Conservation (phyloP, 2,797 vertebrate species). For the Passerculus sandwichensis region DNA sequence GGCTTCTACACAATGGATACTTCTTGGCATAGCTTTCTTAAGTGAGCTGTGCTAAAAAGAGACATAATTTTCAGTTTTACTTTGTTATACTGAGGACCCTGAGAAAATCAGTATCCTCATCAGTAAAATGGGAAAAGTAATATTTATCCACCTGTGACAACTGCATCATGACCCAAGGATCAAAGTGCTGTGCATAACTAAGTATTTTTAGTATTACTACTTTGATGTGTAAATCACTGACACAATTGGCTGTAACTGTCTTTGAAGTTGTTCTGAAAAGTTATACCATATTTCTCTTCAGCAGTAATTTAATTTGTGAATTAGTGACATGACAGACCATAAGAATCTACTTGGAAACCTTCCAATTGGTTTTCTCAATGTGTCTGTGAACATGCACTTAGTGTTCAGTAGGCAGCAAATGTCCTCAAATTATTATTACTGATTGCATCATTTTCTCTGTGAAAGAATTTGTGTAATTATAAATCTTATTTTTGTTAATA, state of each 20-base stretch:
- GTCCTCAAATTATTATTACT: conserved; percentile 4
- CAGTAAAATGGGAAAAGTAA: neutral
- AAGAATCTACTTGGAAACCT: conserved; percentile 47
- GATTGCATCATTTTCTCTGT: conserved; percentile 15
- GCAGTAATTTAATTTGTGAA: conserved; percentile 41
- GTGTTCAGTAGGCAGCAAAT: conserved; percentile 14
- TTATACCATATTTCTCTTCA: conserved; percentile 21
- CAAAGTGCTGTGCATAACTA: conserved; percentile 9
- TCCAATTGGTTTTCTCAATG: conserved; percentile 25
- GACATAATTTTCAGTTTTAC: neutral
- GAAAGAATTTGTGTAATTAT: neutral
- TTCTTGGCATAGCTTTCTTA: neutral
- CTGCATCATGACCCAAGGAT: conserved; percentile 10
- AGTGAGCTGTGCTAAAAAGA: neutral
- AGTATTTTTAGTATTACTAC: conserved; percentile 45
- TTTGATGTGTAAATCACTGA: conserved; percentile 53
- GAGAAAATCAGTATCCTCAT: neutral
- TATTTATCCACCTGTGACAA: conserved; percentile 8
- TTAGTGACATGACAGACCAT: conserved; percentile 40
- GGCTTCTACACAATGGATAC: neutral
- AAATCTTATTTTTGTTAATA: neutral
- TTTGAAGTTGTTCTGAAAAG: conserved; percentile 62
- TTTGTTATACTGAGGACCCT: neutral
- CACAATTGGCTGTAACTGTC: conserved; percentile 30
- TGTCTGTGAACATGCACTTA: neutral